Evolutionary conservation across 1,140 invertebrate genomes (phyloP).

Genomic region (Bombus superbus): DNA sequence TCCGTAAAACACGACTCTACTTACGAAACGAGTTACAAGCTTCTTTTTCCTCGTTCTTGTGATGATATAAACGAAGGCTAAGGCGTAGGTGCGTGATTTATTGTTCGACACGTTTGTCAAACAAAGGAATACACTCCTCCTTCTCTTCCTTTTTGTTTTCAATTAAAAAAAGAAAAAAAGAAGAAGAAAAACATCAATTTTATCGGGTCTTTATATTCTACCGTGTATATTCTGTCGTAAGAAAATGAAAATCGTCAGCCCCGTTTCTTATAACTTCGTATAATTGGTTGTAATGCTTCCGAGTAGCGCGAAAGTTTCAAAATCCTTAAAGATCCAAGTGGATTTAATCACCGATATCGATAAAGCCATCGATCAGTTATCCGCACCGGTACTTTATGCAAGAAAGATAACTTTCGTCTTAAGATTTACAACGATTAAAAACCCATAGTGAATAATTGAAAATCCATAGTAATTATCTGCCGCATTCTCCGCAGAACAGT

Average conservation of each 20-base stretch:
- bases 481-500: neutral
- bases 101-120: neutral
- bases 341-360: neutral
- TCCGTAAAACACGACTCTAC: slow-evolving; percentile 46
- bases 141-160: neutral
- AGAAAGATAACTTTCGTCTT: neutral
- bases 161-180: no score
- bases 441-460: neutral
- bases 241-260: no score
- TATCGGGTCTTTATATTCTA: no score
- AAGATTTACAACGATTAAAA: neutral
- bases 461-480: neutral
- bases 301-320: no score
- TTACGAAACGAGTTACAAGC: slow-evolving; percentile 42
- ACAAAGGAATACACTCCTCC: neutral
- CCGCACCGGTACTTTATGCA: neutral
- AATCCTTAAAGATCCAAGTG: neutral
- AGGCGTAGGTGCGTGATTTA: slow-evolving; percentile 7
- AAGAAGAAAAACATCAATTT: no score
- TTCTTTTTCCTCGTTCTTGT: slow-evolving; percentile 27
- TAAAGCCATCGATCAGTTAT: neutral
- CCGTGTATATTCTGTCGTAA: no score
- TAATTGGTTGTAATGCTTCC: no score
- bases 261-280: no score
- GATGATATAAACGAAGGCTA: slow-evolving; percentile 4